These are phyloP conservation scores for Callitettix versicolor DNA, from an alignment of 1,140 invertebrate species.

Conservation along the genomic window DNA sequence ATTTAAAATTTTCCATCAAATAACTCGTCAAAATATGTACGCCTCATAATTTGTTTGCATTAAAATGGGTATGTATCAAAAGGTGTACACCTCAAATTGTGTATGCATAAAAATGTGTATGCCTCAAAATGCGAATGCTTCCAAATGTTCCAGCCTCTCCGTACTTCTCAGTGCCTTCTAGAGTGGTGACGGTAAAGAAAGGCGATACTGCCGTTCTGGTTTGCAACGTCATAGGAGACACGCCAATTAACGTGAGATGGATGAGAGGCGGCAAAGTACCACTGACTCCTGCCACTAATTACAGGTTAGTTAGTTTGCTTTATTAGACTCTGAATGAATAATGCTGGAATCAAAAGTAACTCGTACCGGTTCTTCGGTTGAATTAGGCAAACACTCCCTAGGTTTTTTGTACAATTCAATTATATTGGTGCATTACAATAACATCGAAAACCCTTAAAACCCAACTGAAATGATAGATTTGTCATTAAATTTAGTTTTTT, in stretches of 20 bases:
- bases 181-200: constrained; percentile 59
- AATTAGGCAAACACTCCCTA: background rate
- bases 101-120: too few species aligned
- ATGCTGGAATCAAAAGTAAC: too few species aligned
- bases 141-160: constrained; percentile 48
- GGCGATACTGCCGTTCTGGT: constrained; percentile 58
- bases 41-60: too few species aligned
- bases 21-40: too few species aligned
- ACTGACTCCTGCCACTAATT: constrained; percentile 56
- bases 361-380: background rate
- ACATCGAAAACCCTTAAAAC: too few species aligned
- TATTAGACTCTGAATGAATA: background rate
- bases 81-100: too few species aligned
- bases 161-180: constrained; percentile 56
- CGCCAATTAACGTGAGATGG: constrained; percentile 70
- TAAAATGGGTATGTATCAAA: too few species aligned
- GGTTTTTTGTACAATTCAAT: background rate
- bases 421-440: too few species aligned
- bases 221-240: constrained; percentile 73
- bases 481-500: too few species aligned
- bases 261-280: constrained; percentile 52
- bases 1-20: too few species aligned
- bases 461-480: too few species aligned
- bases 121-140: too few species aligned
- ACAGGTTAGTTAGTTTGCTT: constrained; percentile 36